phyloP scores from a whole-genome alignment of 2,797 vertebrate genomes.

The Pelodytes ibericus region DNA sequence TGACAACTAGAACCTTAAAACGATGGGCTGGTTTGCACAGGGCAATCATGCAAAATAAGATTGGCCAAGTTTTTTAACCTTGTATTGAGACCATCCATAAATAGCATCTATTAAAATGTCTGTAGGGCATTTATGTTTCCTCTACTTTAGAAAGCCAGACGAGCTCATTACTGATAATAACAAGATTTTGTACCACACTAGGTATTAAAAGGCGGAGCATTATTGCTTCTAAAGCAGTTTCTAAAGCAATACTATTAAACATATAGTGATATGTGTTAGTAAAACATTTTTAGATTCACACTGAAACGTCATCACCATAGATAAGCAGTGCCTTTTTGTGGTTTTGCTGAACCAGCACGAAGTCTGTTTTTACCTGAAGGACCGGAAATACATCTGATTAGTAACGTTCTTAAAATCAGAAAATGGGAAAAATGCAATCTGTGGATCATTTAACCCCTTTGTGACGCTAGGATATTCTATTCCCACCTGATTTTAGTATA shows the following conservation, averaged over 20 bases:
- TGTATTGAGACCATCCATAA: not conserved
- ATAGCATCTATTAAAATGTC: not conserved
- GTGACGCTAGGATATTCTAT: no score
- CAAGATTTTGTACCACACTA: not conserved
- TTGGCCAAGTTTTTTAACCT: slow-evolving; percentile 3
- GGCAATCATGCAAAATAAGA: slow-evolving; percentile 1
- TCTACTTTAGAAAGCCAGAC: not conserved
- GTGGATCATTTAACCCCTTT: no score
- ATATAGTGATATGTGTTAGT: not conserved
- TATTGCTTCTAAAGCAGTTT: not conserved
- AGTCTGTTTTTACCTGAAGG: not conserved
- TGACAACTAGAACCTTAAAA: not conserved
- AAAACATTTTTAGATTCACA: not conserved
- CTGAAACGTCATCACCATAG: not conserved
- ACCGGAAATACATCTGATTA: not conserved
- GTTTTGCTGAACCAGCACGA: no score
- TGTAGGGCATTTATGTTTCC: not conserved
- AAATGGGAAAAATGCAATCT: no score
- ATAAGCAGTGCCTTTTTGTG: not conserved
- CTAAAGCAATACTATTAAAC: not conserved
- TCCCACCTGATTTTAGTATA: no score
- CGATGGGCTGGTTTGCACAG: not conserved
- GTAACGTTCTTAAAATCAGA: no score
- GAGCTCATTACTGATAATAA: not conserved
- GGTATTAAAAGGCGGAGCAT: not conserved